Evolutionary conservation across 2,888 invertebrate genomes (phyloP).

Genomic region (Callinectes sapidus): DNA sequence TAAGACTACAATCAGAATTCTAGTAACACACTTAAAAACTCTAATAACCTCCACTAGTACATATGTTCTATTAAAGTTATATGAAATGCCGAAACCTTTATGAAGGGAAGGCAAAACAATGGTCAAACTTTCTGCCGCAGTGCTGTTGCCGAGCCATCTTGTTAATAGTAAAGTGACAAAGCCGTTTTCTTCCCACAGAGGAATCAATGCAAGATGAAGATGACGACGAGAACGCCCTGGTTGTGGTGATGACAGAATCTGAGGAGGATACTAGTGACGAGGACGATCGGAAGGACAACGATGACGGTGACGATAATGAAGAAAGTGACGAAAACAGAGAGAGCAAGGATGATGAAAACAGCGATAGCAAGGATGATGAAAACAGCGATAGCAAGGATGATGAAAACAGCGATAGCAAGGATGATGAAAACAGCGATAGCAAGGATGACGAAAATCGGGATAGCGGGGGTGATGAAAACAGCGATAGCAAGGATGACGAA

Average conservation of each 20-base stretch:
- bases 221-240: neutral
- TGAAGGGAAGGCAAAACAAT: neutral
- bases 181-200: neutral
- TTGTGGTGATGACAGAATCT: neutral
- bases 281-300: constrained; percentile 37
- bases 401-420: neutral
- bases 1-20: no score
- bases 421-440: no score
- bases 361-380: neutral
- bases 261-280: constrained; percentile 47
- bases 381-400: constrained; percentile 19
- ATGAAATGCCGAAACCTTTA: no score
- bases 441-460: no score
- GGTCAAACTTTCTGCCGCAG: neutral
- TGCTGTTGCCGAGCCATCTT: neutral
- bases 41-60: no score
- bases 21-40: no score
- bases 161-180: neutral
- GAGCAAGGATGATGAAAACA: neutral
- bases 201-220: neutral
- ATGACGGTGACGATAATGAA: constrained; percentile 31
- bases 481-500: no score
- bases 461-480: no score
- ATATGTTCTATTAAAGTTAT: no score
- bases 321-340: neutral